Evolutionary conservation across 2,113 vertebrate genomes (phyloP).

Genomic region (Caloenas nicobarica): DNA sequence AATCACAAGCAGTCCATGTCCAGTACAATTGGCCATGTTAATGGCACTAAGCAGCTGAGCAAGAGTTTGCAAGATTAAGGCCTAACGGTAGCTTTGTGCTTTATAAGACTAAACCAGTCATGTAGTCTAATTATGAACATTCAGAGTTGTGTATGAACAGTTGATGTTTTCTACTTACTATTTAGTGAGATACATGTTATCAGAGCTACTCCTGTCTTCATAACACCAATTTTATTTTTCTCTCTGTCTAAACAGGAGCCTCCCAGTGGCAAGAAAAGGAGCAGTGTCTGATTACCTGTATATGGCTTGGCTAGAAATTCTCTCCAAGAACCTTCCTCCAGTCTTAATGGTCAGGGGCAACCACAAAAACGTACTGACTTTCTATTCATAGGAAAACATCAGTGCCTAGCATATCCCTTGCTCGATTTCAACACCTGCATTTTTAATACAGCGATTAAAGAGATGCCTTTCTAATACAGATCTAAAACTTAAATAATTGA

Average conservation of each 20-base stretch:
- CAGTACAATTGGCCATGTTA: not conserved
- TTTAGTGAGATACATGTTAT: not conserved
- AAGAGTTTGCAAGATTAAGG: not conserved
- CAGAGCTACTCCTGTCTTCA: not conserved
- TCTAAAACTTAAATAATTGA: not conserved
- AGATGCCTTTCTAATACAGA: not conserved
- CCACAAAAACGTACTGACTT: conserved; percentile 97
- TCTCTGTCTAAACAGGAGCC: conserved; percentile 81
- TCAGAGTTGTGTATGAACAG: not conserved
- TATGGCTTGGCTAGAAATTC: conserved; percentile 94
- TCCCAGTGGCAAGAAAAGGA: conserved; percentile 95
- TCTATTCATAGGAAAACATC: conserved; percentile 87
- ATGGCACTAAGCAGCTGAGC: not conserved
- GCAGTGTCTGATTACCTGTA: conserved; percentile 92
- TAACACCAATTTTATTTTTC: not conserved
- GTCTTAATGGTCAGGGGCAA: conserved; percentile 93
- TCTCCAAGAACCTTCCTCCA: conserved; percentile 93
- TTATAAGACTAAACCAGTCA: not conserved
- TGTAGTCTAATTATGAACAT: not conserved
- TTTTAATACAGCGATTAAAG: not conserved
- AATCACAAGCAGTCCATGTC: not conserved
- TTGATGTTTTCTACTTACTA: not conserved
- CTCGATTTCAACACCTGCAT: not conserved
- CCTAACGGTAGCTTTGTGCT: not conserved
- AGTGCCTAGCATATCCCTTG: not conserved